Evolutionary conservation across 2,797 vertebrate genomes (phyloP).

Genomic region (Sebastes hubbsi): DNA sequence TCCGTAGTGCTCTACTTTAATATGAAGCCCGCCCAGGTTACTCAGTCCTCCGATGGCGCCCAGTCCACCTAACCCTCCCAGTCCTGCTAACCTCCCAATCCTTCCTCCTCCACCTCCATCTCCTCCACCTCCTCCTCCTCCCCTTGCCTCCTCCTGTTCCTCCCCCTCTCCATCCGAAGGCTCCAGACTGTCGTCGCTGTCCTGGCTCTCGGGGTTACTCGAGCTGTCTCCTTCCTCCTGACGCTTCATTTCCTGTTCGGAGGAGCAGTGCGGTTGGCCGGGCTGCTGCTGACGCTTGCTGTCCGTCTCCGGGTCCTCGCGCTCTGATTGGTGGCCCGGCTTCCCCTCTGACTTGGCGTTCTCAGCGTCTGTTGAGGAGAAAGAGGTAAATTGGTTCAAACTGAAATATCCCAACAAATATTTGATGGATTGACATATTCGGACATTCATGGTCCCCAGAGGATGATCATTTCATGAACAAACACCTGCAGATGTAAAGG

Average conservation of each 20-base stretch:
- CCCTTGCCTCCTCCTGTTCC: conserved; percentile 85
- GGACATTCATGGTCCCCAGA: not conserved
- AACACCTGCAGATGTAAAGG: not conserved
- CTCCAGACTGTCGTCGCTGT: conserved; percentile 96
- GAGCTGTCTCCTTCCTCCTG: conserved; percentile 96
- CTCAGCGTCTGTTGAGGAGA: conserved; percentile 90
- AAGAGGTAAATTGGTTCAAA: not conserved
- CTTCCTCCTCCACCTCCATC: conserved; percentile 72
- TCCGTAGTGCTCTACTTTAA: conserved; percentile 96
- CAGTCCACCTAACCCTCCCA: conserved; percentile 83
- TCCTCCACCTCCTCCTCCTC: conserved; percentile 75
- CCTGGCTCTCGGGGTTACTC: conserved; percentile 96
- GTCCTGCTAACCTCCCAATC: conserved; percentile 67
- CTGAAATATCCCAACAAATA: not conserved
- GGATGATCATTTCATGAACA: not conserved
- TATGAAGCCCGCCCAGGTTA: conserved; percentile 92
- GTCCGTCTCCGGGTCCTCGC: conserved; percentile 90
- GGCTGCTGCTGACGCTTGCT: conserved; percentile 90
- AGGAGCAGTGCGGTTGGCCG: conserved; percentile 83
- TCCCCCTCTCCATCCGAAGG: conserved; percentile 91
- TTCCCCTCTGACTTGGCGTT: conserved; percentile 94
- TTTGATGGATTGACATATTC: not conserved
- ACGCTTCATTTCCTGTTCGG: conserved; percentile 92
- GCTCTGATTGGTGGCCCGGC: conserved; percentile 89
- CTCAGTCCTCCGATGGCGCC: conserved; percentile 83